Conservation (phyloP, 37 sponge, comb jelly and placozoan species). For the Theonella swinhoei region DNA sequence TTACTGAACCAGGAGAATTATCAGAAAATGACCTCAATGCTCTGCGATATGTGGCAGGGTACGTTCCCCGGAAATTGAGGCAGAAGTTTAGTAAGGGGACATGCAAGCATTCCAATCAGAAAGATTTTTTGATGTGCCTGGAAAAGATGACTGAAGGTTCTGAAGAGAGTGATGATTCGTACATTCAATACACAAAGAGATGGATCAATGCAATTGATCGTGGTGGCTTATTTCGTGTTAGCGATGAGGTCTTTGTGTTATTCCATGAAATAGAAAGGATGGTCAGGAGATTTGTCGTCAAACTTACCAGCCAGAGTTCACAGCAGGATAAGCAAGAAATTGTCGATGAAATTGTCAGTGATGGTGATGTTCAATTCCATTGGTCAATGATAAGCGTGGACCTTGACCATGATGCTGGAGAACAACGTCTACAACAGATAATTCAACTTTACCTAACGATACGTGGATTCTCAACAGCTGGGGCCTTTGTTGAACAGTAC, state of each 20-base stretch:
- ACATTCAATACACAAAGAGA: no score
- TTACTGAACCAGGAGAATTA: neutral
- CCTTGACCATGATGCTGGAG: no score
- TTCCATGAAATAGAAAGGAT: neutral
- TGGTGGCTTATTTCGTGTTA: neutral
- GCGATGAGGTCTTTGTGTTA: neutral
- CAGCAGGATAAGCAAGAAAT: no score
- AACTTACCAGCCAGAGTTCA: neutral
- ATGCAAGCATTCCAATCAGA: neutral
- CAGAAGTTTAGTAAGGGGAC: neutral
- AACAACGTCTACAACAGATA: no score
- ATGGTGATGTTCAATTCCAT: no score
- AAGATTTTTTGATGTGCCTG: neutral
- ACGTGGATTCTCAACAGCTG: constrained; percentile 3
- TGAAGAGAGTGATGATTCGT: no score
- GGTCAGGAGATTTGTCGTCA: neutral
- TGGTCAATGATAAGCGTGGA: no score
- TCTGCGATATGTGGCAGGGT: neutral
- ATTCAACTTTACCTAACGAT: no score
- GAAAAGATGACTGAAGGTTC: no score
- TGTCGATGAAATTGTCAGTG: no score
- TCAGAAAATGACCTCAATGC: neutral
- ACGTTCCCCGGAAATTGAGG: neutral
- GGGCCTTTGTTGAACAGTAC: constrained; percentile 20
- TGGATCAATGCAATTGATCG: neutral